A percentile compares a stretch with the other conserved stretches of the same genome.
Conservation (phyloP, 2,797 vertebrate species). For the Pseudochirops cupreus region DNA sequence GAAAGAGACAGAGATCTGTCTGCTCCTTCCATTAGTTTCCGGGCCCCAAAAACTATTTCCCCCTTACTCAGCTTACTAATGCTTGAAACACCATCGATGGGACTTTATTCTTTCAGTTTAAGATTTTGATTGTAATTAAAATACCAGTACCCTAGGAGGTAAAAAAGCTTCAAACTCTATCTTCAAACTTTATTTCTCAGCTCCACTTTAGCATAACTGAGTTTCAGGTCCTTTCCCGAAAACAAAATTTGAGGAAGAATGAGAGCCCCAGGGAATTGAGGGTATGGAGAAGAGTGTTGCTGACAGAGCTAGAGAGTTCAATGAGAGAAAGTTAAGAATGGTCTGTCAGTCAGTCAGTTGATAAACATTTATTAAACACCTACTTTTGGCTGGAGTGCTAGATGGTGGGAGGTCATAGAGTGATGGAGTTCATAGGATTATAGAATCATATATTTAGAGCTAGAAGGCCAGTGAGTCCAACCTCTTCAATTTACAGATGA, state of each 20-base stretch:
- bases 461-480: neutral
- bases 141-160: neutral
- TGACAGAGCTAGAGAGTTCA: neutral
- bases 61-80: neutral
- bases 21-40: neutral
- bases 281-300: neutral
- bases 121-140: neutral
- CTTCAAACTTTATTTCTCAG: no score
- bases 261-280: accelerated
- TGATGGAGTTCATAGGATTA: neutral
- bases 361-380: neutral
- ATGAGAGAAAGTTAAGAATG: neutral
- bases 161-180: neutral
- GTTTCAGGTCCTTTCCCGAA: neutral
- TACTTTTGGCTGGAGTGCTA: neutral
- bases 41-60: neutral
- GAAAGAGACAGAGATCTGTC: neutral
- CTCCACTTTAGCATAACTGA: neutral
- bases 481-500: neutral
- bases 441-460: neutral
- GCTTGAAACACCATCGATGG: neutral
- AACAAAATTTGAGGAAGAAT: accelerated
- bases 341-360: neutral
- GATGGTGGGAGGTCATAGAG: neutral
- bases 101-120: neutral